phyloP scores from a whole-genome alignment of 2,797 vertebrate genomes.

The Acipenser oxyrinchus region DNA sequence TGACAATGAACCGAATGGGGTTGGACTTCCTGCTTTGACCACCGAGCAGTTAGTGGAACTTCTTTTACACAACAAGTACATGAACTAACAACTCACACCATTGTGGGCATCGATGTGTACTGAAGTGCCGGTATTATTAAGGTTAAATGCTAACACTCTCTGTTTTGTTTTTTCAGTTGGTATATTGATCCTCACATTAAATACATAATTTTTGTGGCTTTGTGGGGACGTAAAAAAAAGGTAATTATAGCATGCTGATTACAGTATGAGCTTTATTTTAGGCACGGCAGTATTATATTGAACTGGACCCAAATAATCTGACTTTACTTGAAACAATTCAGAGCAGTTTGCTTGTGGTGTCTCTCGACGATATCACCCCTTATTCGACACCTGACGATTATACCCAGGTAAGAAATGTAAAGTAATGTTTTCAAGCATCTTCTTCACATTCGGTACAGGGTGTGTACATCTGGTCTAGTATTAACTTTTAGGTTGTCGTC shows the following conservation, averaged over 20 bases:
- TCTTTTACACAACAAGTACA: background rate
- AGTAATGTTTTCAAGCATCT: no score
- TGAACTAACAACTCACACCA: background rate
- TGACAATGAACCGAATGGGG: constrained; percentile 63
- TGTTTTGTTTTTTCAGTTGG: no score
- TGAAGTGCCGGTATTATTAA: no score
- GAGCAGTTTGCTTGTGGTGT: constrained; percentile 70
- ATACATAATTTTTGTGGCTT: no score
- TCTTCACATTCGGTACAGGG: no score
- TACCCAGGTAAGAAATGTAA: constrained; percentile 56
- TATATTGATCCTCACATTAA: no score
- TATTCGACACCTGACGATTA: constrained; percentile 73
- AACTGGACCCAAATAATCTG: constrained; percentile 78
- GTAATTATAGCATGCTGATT: no score
- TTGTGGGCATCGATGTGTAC: no score
- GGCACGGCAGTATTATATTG: constrained; percentile 80
- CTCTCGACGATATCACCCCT: constrained; percentile 75
- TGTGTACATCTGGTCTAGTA: no score
- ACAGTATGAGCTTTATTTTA: constrained; percentile 30
- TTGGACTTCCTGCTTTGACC: constrained; percentile 75
- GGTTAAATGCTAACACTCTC: no score
- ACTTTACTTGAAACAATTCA: constrained; percentile 80
- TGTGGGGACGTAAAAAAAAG: no score
- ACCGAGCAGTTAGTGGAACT: constrained; percentile 66
- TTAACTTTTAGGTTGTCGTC: no score